A percentile compares a stretch with the other conserved stretches of the same genome.
phyloP scores from a whole-genome alignment of 2,888 invertebrate species.

The Acrobasis consociella region DNA sequence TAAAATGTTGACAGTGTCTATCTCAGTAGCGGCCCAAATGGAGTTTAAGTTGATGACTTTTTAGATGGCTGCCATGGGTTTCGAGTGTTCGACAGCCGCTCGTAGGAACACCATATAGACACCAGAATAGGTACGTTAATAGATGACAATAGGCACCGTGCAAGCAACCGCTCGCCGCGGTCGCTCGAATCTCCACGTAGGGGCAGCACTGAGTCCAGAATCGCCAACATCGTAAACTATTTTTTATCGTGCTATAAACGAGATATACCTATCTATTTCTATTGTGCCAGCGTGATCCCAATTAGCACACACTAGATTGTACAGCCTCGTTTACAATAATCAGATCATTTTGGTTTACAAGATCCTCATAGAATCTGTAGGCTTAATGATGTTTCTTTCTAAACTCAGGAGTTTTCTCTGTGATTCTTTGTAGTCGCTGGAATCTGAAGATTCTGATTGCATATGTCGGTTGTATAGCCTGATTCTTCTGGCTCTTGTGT shows the following conservation, averaged over 20 bases:
- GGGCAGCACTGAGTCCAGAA: no score
- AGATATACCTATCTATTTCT: background rate
- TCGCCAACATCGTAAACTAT: background rate
- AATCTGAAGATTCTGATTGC: conserved; percentile 68
- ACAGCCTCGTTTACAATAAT: conserved; percentile 52
- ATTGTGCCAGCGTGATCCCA: conserved; percentile 26
- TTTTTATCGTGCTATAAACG: conserved; percentile 7
- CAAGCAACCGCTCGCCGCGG: no score
- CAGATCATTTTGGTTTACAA: conserved; percentile 54
- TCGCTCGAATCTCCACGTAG: no score
- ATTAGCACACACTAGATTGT: conserved; percentile 51
- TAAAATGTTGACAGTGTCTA: background rate
- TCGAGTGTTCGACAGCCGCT: no score
- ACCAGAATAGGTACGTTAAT: no score
- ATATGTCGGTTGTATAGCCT: conserved; percentile 53
- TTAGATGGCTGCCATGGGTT: no score
- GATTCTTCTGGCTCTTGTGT: conserved; percentile 64
- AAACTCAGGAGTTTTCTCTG: conserved; percentile 58
- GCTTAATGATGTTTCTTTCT: conserved; percentile 69
- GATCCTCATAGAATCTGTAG: conserved; percentile 75
- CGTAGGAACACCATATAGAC: no score
- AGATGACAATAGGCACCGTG: no score
- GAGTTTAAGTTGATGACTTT: no score
- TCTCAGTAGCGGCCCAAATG: background rate
- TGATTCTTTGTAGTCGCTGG: conserved; percentile 63